Conservation (phyloP, 2,113 vertebrate genomes). For the Meriones unguiculatus region DNA sequence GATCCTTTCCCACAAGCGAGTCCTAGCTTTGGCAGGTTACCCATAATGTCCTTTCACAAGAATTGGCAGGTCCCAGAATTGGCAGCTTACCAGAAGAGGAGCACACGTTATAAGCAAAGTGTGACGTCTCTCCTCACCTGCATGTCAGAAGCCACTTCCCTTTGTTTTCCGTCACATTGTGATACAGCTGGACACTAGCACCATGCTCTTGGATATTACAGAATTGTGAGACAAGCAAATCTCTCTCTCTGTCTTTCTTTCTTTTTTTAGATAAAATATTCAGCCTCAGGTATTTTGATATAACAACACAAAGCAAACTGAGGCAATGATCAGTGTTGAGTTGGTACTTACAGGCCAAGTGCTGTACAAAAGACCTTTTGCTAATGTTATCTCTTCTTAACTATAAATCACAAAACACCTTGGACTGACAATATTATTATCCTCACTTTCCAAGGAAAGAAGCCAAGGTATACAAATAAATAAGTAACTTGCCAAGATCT, state of each 20-base stretch:
- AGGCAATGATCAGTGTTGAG: background rate
- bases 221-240: background rate
- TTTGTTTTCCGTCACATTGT: background rate
- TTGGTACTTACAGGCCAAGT: background rate
- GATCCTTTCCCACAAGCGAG: background rate
- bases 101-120: background rate
- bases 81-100: background rate
- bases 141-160: background rate
- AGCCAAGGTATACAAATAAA: background rate
- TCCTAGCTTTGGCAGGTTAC: background rate
- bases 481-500: background rate
- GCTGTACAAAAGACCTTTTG: background rate
- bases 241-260: background rate
- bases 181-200: background rate
- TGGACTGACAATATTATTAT: conserved; percentile 7
- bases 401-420: conserved; percentile 10
- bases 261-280: background rate
- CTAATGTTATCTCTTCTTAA: conserved; percentile 2
- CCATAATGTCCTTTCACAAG: background rate
- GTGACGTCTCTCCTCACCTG: background rate
- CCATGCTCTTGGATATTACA: background rate
- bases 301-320: background rate
- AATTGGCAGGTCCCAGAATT: no score
- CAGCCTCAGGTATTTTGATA: background rate
- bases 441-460: conserved; percentile 17